Evolutionary conservation across 1,140 invertebrate species (phyloP), one percentile per base, ranked within the genome.

Genomic region (Plectrocnemia conspersa): DNA sequence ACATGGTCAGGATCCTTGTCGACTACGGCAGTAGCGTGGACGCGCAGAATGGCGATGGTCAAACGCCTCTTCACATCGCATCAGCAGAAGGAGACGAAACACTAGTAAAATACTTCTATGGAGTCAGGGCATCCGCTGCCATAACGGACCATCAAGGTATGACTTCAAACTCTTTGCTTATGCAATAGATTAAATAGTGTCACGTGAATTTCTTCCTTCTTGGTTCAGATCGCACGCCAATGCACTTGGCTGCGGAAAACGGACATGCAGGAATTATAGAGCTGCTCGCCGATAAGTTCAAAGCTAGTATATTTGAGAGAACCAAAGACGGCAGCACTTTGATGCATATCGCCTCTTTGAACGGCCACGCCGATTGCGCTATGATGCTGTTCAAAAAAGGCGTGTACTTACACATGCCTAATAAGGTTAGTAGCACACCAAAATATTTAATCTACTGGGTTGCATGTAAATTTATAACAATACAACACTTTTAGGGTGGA

Each of bases 331-430:
- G 97, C 38, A 97, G 90, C 58, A 99, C 97, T 0, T 72, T 99
- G 40, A 97, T 98, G 89, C 97, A 99, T 70, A 96, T 98, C 48
- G 95, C 95, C 0, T 96, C 94, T 0, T 73, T 93, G 35, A 93
- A 91, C 69, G 97, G 96, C 0, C 95, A 98, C 72, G 93, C 96
- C 1, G 94, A 97, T 62, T 98, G 95, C 59, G 96, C 96, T n/a
- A 89, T 95, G 76, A 94, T 95, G 80, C 85, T 99, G 18, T 91
- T 99, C 67, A 97, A 95, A 69, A 97, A 97, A 72, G 97, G 97
- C 2, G 96, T 99, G n/a, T 97, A 97, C 56, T 78, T 99, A 0
- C 93, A 98, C 66, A 99, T 99, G 95, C 96, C 97, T 56, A 99
- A 99, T 74, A 99, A 98, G 77, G 84, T 86, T 68, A 64, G 82